Percentiles rank a stretch among this genome's conserved stretches.
Evolutionary conservation across 53 echinoderm and acorn worm genomes (phyloP).

Genomic region (Actinopyga echinites): DNA sequence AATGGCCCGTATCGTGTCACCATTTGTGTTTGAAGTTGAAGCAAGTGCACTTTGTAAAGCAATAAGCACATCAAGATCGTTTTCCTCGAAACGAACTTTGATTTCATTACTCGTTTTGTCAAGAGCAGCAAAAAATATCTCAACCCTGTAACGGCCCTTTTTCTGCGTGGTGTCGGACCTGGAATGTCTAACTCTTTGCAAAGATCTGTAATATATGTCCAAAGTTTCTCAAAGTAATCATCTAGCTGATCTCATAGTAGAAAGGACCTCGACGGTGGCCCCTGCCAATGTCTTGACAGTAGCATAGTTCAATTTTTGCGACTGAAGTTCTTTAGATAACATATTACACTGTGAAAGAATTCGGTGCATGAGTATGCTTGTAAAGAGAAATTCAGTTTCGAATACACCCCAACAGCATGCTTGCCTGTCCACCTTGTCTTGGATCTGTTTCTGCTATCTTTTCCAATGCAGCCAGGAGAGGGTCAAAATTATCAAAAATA

Average conservation of each 20-base stretch:
- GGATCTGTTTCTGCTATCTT: conserved; percentile 24
- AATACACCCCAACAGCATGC: background rate
- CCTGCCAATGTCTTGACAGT: conserved; percentile 30
- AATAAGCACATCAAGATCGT: conserved; percentile 21
- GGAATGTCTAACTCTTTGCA: conserved; percentile 27
- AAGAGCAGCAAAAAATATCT: conserved; percentile 1
- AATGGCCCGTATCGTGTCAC: conserved; percentile 1
- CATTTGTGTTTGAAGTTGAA: background rate
- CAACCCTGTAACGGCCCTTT: conserved; percentile 1
- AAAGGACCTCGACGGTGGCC: conserved; percentile 4
- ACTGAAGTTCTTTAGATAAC: conserved; percentile 25
- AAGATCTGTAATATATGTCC: background rate
- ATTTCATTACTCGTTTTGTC: conserved; percentile 21
- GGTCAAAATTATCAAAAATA: conserved; percentile 26
- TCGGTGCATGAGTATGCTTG: conserved; percentile 31
- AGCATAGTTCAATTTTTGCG: conserved; percentile 2
- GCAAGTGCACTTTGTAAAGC: conserved; percentile 14
- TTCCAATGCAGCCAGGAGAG: conserved; percentile 30
- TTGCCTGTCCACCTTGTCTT: conserved; percentile 19
- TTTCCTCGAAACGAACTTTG: conserved; percentile 27
- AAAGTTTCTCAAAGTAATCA: conserved; percentile 11
- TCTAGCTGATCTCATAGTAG: conserved; percentile 16
- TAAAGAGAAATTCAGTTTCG: conserved; percentile 18
- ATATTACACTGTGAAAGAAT: conserved; percentile 26
- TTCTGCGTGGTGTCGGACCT: background rate